Base-by-base conservation (phyloP, 1,140 invertebrate species). In the Helicoverpa armigera region DNA sequence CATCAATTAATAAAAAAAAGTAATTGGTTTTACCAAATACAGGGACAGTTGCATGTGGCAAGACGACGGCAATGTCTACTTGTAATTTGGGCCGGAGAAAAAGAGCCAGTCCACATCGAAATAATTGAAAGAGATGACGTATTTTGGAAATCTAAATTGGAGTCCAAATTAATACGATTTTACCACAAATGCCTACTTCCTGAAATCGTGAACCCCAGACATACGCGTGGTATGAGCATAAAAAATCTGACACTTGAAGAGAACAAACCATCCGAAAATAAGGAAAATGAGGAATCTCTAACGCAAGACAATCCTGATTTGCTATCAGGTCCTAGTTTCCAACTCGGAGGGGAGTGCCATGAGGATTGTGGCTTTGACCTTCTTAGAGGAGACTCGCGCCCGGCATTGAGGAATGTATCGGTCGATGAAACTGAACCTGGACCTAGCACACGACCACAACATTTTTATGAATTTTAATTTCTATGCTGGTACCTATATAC, bases 11-110 rank as follows among this genome's bases (percentile, higher is more conserved):
- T 69, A 77, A 82, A 80, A 82, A n/a, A 80, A 1, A 61, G 54
- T 56, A 79, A 84, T 54, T 86, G 83, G 81, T 86, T 61, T 61
- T 83, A 74, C 31, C 85, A 86, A 70, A 51, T 81, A 1, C 83
- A 86, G 51, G 85, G 83, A 3, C 83, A 86, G 51, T 58, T 86
- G 1, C 83, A 85, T 60, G 54, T 85, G 11, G 80, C 85, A 23
- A 13, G 61, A 60, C 16, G 78, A 51, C 31, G 18, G 31, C 29
- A 54, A 51, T 86, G 85, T 35, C 2, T 84, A 4, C 60, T 86
- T 77, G 83, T 43, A 12, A 65, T 86, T 16, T 86, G 81, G 82
- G 50, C 60, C 9, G 76, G 81, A n/a, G 78, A 79, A 58, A 70
- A 83, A 16, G 11, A 51, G 4, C 74, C 75, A 54, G 2, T 83